Conservation (phyloP, 64 coral and sea anemone genomes). For the Pachyseris speciosa region DNA sequence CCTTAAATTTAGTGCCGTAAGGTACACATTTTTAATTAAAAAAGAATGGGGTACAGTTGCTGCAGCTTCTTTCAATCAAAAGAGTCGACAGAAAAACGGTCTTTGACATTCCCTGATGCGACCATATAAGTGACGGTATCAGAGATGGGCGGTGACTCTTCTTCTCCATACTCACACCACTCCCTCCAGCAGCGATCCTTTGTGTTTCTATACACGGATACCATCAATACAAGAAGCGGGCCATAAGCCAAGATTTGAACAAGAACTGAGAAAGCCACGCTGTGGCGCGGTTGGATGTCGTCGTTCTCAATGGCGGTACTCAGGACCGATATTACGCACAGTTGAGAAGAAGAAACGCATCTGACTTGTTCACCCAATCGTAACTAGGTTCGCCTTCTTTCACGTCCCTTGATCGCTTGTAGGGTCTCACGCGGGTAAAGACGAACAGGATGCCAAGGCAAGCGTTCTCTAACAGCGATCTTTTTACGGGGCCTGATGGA, state of each 20-base stretch:
- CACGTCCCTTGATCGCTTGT: conserved; percentile 21
- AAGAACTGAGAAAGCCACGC: background rate
- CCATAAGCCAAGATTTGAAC: conserved; percentile 25
- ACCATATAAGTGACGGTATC: background rate
- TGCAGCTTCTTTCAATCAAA: no score
- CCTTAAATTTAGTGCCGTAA: no score
- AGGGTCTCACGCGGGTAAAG: conserved; percentile 71
- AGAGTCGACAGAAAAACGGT: no score
- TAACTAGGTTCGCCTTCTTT: background rate
- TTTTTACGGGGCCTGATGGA: conserved; percentile 20
- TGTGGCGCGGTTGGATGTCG: background rate
- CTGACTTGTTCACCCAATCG: conserved; percentile 75
- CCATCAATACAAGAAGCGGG: background rate
- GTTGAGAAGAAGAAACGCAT: conserved; percentile 68
- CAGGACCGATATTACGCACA: conserved; percentile 63
- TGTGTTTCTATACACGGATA: background rate
- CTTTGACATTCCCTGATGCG: background rate
- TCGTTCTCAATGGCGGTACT: conserved; percentile 43
- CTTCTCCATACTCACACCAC: background rate
- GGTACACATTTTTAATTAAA: no score
- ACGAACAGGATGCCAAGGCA: conserved; percentile 58
- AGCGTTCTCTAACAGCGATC: conserved; percentile 54
- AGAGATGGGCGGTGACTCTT: background rate
- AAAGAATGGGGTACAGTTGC: no score
- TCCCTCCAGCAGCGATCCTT: background rate